Evolutionary conservation across 2,888 invertebrate genomes (phyloP).

Genomic region (Spodoptera exigua): DNA sequence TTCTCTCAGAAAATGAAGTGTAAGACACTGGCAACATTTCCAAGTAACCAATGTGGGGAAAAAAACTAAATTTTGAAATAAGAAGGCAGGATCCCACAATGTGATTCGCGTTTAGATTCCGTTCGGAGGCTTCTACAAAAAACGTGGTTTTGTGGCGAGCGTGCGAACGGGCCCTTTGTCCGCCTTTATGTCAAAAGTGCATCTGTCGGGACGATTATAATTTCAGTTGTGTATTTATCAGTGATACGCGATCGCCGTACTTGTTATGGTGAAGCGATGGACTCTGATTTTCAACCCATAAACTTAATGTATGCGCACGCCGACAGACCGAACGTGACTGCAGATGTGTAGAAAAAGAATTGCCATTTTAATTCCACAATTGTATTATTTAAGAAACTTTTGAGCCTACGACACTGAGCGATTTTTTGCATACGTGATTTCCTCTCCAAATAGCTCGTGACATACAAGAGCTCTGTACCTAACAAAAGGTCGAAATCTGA

Average conservation of each 20-base stretch:
- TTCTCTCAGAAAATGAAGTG: slow-evolving; percentile 52
- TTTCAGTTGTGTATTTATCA: slow-evolving; percentile 69
- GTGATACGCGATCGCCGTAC: slow-evolving; percentile 35
- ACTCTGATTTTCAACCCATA: slow-evolving; percentile 33
- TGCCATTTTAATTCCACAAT: slow-evolving; percentile 1
- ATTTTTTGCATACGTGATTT: no score
- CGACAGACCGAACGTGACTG: slow-evolving; percentile 21
- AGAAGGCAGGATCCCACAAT: slow-evolving; percentile 76
- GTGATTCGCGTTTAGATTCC: slow-evolving; percentile 82
- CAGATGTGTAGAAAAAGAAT: slow-evolving; percentile 10
- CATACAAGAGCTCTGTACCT: neutral
- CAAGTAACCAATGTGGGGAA: slow-evolving; percentile 51
- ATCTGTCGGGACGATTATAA: slow-evolving; percentile 79
- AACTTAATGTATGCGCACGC: slow-evolving; percentile 23
- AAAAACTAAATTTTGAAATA: slow-evolving; percentile 57
- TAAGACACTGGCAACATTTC: slow-evolving; percentile 57
- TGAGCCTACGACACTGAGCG: neutral
- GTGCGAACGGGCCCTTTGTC: slow-evolving; percentile 84
- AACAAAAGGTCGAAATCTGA: slow-evolving; percentile 15
- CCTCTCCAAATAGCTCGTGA: neutral
- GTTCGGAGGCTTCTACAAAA: slow-evolving; percentile 79
- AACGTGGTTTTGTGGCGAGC: slow-evolving; percentile 75
- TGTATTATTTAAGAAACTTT: no score
- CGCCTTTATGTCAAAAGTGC: slow-evolving; percentile 76
- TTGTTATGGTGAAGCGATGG: slow-evolving; percentile 21